Conservation (phyloP, 2,888 invertebrate genomes). For the Odontothrips loti region DNA sequence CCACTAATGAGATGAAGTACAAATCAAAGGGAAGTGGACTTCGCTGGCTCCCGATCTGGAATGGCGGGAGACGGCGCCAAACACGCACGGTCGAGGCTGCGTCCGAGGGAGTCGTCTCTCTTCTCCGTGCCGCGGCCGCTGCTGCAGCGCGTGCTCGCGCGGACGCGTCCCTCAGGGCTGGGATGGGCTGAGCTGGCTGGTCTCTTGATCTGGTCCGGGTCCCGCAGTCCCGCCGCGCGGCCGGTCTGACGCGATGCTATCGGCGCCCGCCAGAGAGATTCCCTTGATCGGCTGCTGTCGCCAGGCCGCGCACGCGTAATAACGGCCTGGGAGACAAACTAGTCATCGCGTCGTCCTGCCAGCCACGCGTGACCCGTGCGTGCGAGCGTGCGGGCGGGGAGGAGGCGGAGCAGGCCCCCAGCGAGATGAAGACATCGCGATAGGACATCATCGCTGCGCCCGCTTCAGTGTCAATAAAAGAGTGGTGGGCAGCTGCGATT, state of each 20-base stretch:
- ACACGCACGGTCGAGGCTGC: background rate
- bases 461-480: too few relatives aligned
- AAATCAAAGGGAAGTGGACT: background rate
- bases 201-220: background rate
- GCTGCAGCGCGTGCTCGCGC: background rate
- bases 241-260: background rate
- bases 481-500: too few relatives aligned
- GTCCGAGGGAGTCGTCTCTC: too few relatives aligned
- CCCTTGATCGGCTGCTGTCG: too few relatives aligned
- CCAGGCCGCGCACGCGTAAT: too few relatives aligned
- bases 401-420: background rate
- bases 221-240: background rate
- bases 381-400: background rate
- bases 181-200: background rate
- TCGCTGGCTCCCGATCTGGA: background rate
- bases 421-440: background rate
- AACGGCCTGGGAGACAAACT: background rate
- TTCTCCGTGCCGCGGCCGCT: background rate
- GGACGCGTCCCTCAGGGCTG: background rate
- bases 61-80: background rate
- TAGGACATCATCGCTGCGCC: too few relatives aligned
- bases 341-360: background rate
- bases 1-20: background rate
- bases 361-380: background rate
- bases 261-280: background rate